These are phyloP conservation scores for Nothocercus julius DNA, from an alignment of 2,113 vertebrate genomes.

Conservation along the genomic window DNA sequence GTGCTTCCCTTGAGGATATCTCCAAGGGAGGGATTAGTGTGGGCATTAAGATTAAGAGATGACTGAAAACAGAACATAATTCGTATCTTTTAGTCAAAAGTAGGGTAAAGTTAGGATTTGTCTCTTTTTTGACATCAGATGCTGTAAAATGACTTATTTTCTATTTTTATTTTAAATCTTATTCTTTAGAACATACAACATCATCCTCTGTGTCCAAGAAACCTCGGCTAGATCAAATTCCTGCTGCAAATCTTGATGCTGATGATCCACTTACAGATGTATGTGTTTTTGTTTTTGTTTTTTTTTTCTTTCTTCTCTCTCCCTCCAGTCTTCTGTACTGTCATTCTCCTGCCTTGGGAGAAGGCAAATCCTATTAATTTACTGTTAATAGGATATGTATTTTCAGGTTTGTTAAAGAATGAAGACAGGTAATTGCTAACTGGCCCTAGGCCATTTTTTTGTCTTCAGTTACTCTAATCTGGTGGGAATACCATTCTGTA, in stretches of 20 bases:
- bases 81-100: neutral
- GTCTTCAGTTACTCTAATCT: neutral
- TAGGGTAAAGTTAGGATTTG: neutral
- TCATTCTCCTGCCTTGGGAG: neutral
- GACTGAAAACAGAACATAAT: neutral
- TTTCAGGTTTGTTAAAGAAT: neutral
- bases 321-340: neutral
- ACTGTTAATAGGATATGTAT: neutral
- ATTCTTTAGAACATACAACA: constrained; percentile 88
- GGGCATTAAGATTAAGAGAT: neutral
- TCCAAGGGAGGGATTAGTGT: neutral
- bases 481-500: neutral
- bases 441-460: fast-evolving
- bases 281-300: constrained; percentile 39
- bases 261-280: constrained; percentile 97
- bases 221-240: constrained; percentile 95
- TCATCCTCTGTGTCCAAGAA: constrained; percentile 96
- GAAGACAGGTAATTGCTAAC: neutral
- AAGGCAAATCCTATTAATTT: neutral
- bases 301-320: no score
- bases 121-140: neutral
- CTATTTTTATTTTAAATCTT: neutral
- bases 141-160: neutral
- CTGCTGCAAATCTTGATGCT: constrained; percentile 96
- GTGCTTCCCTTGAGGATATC: neutral